A percentile compares a stretch with the other conserved stretches of the same genome.
Conservation (phyloP, 2,113 vertebrate genomes). For the Piaya cayana region DNA sequence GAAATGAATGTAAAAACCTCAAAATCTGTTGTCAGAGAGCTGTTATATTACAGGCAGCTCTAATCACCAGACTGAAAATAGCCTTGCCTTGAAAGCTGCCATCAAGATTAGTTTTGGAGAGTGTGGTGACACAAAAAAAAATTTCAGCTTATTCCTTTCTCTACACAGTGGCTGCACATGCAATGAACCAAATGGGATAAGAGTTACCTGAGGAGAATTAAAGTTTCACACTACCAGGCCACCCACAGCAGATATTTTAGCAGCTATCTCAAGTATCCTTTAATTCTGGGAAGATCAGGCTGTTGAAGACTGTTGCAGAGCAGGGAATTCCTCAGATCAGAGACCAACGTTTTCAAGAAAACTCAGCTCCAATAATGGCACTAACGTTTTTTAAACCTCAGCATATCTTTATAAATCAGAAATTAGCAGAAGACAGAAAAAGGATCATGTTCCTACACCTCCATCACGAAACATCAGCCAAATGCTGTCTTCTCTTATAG, state of each 20-base stretch:
- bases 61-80: background rate
- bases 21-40: background rate
- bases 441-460: constrained; percentile 17
- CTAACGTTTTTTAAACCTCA: background rate
- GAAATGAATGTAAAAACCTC: background rate
- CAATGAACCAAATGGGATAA: background rate
- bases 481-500: background rate
- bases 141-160: background rate
- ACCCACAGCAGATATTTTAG: background rate
- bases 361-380: background rate
- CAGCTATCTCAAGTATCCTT: background rate
- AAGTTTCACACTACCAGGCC: background rate
- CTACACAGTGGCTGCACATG: background rate
- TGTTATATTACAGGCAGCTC: background rate
- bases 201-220: background rate
- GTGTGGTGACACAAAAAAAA: background rate
- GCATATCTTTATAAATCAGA: constrained; percentile 14
- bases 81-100: background rate
- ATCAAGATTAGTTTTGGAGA: background rate
- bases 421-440: constrained; percentile 14
- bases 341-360: background rate
- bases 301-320: background rate
- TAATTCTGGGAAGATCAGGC: background rate
- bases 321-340: background rate
- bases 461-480: background rate